Evolutionary conservation across 2,797 vertebrate species (phyloP), one percentile per base, ranked within the genome.

Genomic region (Phataginus tricuspis): DNA sequence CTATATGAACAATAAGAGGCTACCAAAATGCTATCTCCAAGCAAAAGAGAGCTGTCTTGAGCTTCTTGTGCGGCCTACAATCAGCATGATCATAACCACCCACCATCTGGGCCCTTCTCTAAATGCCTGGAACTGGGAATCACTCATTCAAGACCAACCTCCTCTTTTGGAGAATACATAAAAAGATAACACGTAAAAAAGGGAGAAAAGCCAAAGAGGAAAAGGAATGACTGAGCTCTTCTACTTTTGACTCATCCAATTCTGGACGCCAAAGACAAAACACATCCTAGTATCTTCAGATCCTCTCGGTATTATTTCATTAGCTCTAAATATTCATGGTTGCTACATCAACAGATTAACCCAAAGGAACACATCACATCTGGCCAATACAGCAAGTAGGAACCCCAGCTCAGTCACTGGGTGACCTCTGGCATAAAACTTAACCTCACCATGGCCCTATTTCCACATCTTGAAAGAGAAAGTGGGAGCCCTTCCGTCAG

Each of bases 361-460:
- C 59, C 80, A 51, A 92, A 87, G 39, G 25, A 82, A 2, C 51
- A 86, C 59, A 75, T 8, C 37, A 69, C 72, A 72, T 63, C 31
- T 49, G n/a, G 49, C 42, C 57, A 79, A 27, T 18, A 29, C 45
- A 94, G 37, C 39, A 87, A 66, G 31, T 34, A 31, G 42, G 71
- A 96, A 92, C 10, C 51, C 18, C 15, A 91, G 29, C 55, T 96
- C 88, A 95, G 55, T 83, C 4, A 0, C n/a, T 61, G 69, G 61
- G n/a, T 97, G 96, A 97, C 95, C 55, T 90, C 83, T 79, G 86
- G 12, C 59, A 89, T 66, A 66, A 90, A 88, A 55, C 31, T 93
- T 97, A 79, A 96, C 86, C 94, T 94, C 29, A 8, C 51, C 1
- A 21, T 87, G 94, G 90, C 92, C 87, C 64, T 31, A 31, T 96